Evolutionary conservation across 1,140 invertebrate genomes (phyloP).

Genomic region (Drosophila pachea): DNA sequence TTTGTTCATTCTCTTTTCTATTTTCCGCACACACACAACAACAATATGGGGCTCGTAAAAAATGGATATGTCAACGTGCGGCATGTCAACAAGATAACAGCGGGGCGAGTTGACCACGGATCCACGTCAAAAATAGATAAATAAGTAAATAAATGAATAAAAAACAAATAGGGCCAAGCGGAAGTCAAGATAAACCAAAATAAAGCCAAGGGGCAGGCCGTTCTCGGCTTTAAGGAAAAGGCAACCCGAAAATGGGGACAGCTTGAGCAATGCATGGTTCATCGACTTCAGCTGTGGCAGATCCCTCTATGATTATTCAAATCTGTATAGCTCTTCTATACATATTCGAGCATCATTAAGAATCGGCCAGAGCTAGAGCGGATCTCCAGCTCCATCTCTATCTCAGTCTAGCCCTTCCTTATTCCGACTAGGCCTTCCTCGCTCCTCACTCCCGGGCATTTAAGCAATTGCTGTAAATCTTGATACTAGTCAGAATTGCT

Average conservation of each 20-base stretch:
- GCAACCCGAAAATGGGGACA: no score
- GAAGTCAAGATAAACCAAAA: constrained; percentile 69
- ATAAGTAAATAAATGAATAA: constrained; percentile 37
- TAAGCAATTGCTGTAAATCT: constrained; percentile 63
- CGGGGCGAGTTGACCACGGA: constrained; percentile 23
- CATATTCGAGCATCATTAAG: no score
- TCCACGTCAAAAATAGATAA: constrained; percentile 25
- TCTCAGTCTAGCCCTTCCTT: no score
- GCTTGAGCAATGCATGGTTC: no score
- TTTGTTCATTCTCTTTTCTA: constrained; percentile 37
- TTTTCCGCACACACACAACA: constrained; percentile 21
- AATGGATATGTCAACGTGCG: constrained; percentile 76
- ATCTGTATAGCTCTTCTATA: no score
- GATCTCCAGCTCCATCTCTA: no score
- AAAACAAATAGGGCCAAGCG: constrained; percentile 35
- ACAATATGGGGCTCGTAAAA: constrained; percentile 59
- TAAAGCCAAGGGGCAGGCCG: constrained; percentile 7
- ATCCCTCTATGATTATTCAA: no score
- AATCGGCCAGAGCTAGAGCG: no score
- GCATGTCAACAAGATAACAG: constrained; percentile 74
- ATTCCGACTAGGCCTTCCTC: no score
- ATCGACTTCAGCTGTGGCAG: no score
- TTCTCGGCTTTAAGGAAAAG: no score
- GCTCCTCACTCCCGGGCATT: no score
- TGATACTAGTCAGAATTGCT: constrained; percentile 36